A percentile compares a stretch with the other conserved stretches of the same genome.
Evolutionary conservation across 2,113 vertebrate genomes (phyloP).

Genomic region (Desmodus rotundus): DNA sequence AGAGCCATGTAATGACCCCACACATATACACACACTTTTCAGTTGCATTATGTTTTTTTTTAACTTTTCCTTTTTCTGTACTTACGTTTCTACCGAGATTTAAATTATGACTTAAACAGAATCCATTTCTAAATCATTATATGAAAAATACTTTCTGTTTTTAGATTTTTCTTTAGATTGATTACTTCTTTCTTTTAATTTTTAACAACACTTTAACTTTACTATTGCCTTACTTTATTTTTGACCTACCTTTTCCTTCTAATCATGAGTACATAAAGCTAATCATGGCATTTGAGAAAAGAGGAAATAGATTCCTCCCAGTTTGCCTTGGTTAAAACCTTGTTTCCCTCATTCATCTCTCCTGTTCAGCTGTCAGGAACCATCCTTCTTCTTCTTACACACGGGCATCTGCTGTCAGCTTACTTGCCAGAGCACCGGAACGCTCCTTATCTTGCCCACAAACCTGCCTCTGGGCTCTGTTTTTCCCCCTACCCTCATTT

Average conservation of each 20-base stretch:
- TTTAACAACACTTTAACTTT: neutral
- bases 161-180: neutral
- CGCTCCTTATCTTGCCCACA: conserved; percentile 22
- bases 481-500: neutral
- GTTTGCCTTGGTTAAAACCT: neutral
- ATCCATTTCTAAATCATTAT: neutral
- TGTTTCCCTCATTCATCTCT: neutral
- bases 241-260: neutral
- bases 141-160: neutral
- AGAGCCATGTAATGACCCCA: too few species aligned
- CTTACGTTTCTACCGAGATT: neutral
- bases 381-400: neutral
- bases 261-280: neutral
- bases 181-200: neutral
- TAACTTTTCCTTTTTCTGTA: neutral
- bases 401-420: neutral
- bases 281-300: neutral
- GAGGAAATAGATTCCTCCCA: neutral
- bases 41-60: neutral
- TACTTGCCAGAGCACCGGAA: neutral
- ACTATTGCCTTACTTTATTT: neutral
- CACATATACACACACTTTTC: neutral
- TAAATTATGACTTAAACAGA: neutral
- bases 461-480: neutral
- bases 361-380: neutral